Base-by-base conservation (phyloP, 2,888 invertebrate genomes). In the Magallana nippona region DNA sequence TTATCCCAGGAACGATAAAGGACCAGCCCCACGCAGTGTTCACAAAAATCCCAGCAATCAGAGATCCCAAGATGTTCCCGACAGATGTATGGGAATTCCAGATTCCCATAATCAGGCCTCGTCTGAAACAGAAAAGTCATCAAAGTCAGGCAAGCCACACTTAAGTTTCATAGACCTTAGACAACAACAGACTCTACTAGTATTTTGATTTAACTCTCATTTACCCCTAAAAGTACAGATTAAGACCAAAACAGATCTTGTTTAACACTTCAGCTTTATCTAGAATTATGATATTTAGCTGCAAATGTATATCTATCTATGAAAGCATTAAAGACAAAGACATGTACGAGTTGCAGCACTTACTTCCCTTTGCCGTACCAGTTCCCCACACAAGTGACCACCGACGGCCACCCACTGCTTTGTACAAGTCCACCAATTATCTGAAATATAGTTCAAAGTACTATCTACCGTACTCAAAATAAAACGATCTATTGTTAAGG, bases 61-160 rank as follows among this genome's bases (percentile, higher is more conserved):
- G 93, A 0, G 97, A 96, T 93, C 98, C 98, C 84, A 98, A 94
- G 91, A 99, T 98, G 94, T 99, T 99, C 60, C 99, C 99, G 13
- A 99, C 96, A 0, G 98, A 98, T 0, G 98, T 98, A 91, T 99
- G 98, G 0, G 98, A 98, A 95, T 99, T 99, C 99, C 99, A 99
- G 10, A 98, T 95, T 15, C 99, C 99, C 94, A 98, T 98, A 86
- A 99, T 97, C 44, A 99, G 95, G 0, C 96, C 96, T 91, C 94
- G 91, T 90, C 94, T 94, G 90, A 44, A 91, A 88, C 56, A 78
- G 57, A 82, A 22, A 77, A 84, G 27, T 62, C 60, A 8, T n/a
- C 5, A 8, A 17, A 17, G n/a, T 60, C 60, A 11, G n/a, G 10
- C n/a, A 60, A 60, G 17, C 60, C 44, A 44, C 44, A 44, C 5